These are phyloP conservation scores for Cyclina sinensis DNA, from an alignment of 1,140 invertebrate genomes.

Conservation along the genomic window DNA sequence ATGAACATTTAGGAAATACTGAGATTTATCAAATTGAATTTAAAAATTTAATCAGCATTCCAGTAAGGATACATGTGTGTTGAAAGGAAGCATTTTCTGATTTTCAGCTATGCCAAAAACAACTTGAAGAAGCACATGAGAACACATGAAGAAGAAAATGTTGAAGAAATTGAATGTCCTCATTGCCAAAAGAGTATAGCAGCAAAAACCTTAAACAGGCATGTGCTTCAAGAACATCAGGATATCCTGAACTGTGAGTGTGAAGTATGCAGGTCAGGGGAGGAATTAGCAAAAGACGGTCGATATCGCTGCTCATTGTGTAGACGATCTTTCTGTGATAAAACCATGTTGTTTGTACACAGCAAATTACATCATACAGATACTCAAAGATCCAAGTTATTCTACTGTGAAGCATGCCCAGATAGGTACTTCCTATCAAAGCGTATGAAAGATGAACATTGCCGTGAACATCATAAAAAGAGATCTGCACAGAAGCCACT, in stretches of 20 bases:
- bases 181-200: background rate
- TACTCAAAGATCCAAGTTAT: background rate
- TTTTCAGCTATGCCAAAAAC: background rate
- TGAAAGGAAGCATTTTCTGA: background rate
- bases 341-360: constrained; percentile 13
- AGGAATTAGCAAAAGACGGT: background rate
- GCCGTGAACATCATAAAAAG: constrained; percentile 33
- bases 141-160: background rate
- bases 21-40: too few species aligned
- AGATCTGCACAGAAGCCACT: background rate
- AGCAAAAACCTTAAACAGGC: background rate
- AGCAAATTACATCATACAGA: background rate
- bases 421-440: constrained; percentile 3
- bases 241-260: background rate
- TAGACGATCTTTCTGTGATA: background rate
- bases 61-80: too few species aligned
- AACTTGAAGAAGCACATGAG: constrained; percentile 17
- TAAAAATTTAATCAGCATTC: too few species aligned
- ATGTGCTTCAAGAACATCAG: constrained; percentile 14
- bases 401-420: constrained; percentile 26
- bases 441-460: constrained; percentile 9
- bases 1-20: too few species aligned
- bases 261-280: background rate
- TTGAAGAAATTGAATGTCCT: background rate
- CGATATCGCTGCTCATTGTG: background rate